These are phyloP conservation scores for Mermis nigrescens DNA, from an alignment of 2,888 invertebrate genomes.

Conservation along the genomic window DNA sequence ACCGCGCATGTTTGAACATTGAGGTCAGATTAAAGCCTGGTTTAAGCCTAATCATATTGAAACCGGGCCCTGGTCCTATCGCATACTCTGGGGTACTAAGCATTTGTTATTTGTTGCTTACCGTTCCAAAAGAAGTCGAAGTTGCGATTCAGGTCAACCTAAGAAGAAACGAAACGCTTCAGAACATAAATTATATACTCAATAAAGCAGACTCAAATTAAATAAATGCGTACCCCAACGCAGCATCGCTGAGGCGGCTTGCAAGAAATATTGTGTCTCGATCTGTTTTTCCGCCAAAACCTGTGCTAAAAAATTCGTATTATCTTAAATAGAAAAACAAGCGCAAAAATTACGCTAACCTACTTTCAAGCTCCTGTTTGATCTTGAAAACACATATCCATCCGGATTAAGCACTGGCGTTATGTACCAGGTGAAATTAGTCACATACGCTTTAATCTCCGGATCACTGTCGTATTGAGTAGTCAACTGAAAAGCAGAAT, in stretches of 20 bases:
- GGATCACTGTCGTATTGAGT: constrained; percentile 3
- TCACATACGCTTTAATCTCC: not conserved
- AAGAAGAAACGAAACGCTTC: not conserved
- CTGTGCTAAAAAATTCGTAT: constrained; percentile 17
- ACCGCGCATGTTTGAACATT: no score
- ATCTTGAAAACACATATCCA: constrained; percentile 28
- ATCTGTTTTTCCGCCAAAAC: constrained; percentile 26
- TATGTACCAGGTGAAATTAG: constrained; percentile 2
- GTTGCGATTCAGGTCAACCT: constrained; percentile 23
- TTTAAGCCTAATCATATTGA: no score
- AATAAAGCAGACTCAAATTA: not conserved
- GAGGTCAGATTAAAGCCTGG: no score
- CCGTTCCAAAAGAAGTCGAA: constrained; percentile 27
- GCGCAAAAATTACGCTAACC: constrained; percentile 10
- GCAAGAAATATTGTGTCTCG: not conserved
- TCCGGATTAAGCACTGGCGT: constrained; percentile 22
- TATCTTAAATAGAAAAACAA: not conserved
- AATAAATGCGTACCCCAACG: not conserved
- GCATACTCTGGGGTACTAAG: no score
- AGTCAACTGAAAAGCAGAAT: not conserved
- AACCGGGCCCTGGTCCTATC: no score
- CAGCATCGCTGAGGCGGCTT: not conserved
- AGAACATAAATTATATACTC: not conserved
- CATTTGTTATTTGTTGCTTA: no score
- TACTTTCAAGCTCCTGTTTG: constrained; percentile 21